phyloP scores from a whole-genome alignment of 2,113 vertebrate genomes.

The Colistium nudipinnis region DNA sequence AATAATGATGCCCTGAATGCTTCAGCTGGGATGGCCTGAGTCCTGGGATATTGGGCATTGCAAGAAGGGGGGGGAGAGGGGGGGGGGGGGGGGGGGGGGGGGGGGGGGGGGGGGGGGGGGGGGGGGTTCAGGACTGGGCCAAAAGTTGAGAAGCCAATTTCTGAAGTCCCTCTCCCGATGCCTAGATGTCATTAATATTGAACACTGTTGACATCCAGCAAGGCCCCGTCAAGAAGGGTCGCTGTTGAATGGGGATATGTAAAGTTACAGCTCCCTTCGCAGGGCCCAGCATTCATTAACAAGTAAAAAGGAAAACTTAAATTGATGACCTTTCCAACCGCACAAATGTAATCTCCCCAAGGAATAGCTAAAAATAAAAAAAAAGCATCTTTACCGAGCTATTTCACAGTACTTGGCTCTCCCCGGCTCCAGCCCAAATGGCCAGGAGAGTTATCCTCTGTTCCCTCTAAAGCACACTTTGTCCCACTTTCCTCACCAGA shows the following conservation, averaged over 20 bases:
- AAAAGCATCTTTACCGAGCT: constrained; percentile 70
- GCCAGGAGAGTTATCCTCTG: constrained; percentile 73
- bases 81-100: constrained; percentile 3
- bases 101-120: constrained; percentile 4
- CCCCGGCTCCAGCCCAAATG: constrained; percentile 68
- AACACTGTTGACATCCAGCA: constrained; percentile 19
- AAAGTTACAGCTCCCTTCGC: constrained; percentile 2
- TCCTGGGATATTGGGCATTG: constrained; percentile 39
- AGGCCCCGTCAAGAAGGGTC: constrained; percentile 9
- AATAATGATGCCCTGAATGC: constrained; percentile 73
- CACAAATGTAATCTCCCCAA: constrained; percentile 53
- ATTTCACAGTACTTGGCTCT: constrained; percentile 66
- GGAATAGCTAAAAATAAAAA: constrained; percentile 69
- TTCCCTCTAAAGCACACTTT: constrained; percentile 81
- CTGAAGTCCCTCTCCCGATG: constrained; percentile 45
- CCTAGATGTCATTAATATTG: constrained; percentile 53
- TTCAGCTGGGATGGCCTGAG: constrained; percentile 38
- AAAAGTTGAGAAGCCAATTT: constrained; percentile 56
- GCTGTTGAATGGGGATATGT: constrained; percentile 28
- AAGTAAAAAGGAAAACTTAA: constrained; percentile 50
- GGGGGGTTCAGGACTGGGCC: constrained; percentile 14
- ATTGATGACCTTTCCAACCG: constrained; percentile 67
- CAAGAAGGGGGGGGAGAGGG: constrained; percentile 1
- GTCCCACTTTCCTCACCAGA: constrained; percentile 81
- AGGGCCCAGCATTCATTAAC: constrained; percentile 40